Evolutionary conservation across 2,797 vertebrate species (phyloP).

Genomic region (Lepilemur ruficaudatus): DNA sequence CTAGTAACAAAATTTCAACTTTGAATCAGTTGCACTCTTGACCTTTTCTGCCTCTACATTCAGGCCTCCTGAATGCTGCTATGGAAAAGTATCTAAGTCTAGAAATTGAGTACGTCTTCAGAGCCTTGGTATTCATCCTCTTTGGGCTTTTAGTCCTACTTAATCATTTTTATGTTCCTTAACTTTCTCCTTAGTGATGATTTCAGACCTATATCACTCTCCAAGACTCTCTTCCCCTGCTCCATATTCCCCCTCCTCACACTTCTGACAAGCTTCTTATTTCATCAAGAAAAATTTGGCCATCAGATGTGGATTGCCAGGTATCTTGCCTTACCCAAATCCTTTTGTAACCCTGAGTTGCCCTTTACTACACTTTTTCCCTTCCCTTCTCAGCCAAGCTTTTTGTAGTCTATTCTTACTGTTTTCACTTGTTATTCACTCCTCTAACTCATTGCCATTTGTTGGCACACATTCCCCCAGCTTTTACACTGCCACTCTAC

Average conservation of each 20-base stretch:
- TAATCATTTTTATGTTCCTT: slow-evolving; percentile 31
- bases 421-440: neutral
- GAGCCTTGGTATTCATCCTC: neutral
- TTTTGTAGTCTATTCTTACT: neutral
- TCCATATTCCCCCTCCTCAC: neutral
- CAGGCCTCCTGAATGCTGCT: neutral
- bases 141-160: neutral
- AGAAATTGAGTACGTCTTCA: neutral
- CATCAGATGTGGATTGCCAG: neutral
- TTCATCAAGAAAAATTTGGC: slow-evolving; percentile 21
- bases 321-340: neutral
- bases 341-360: neutral
- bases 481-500: neutral
- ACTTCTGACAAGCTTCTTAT: neutral
- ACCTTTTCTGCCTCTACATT: slow-evolving; percentile 1
- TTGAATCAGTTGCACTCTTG: neutral
- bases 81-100: neutral
- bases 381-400: neutral
- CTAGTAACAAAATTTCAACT: slow-evolving; percentile 28
- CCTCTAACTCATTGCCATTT: neutral
- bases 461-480: neutral
- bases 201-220: neutral
- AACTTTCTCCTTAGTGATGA: neutral
- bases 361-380: neutral
- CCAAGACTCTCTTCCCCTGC: neutral